A percentile compares a stretch with the other conserved stretches of the same genome.
Conservation (phyloP, 1,140 invertebrate genomes). For the Planococcus citri region DNA sequence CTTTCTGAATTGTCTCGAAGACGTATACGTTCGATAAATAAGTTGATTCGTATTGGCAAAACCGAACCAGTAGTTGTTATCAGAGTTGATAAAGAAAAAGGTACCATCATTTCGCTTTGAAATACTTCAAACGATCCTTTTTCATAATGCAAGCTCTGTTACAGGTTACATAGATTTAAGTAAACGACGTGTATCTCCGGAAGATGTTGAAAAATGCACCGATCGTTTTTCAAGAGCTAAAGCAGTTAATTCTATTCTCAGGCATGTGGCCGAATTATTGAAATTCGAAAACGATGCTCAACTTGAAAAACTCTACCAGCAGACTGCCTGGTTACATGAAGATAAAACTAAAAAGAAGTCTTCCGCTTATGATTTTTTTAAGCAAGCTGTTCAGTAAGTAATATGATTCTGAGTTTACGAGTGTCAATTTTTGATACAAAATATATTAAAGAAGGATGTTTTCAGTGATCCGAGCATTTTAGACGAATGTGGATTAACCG, state of each 20-base stretch:
- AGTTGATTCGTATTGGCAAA: constrained; percentile 95
- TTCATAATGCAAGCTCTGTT: constrained; percentile 8
- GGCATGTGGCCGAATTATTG: constrained; percentile 91
- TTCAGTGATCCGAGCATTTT: constrained; percentile 81
- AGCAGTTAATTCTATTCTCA: constrained; percentile 93
- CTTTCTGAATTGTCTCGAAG: constrained; percentile 92
- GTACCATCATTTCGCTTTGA: no score
- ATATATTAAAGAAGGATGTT: no score
- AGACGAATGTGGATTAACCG: constrained; percentile 91
- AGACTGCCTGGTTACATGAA: constrained; percentile 99
- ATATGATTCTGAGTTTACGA: no score
- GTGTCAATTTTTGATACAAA: no score
- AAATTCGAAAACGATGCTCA: constrained; percentile 83
- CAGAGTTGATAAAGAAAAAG: constrained; percentile 98
- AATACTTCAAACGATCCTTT: no score
- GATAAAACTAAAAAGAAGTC: constrained; percentile 93
- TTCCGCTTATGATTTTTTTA: constrained; percentile 95
- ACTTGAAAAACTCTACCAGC: constrained; percentile 87
- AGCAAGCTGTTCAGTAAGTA: constrained; percentile 92
- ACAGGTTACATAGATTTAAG: constrained; percentile 97
- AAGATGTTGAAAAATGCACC: constrained; percentile 96
- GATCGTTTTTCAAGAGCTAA: constrained; percentile 98
- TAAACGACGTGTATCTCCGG: constrained; percentile 92
- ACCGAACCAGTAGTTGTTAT: constrained; percentile 99
- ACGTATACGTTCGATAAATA: constrained; percentile 98